A percentile compares a stretch with the other conserved stretches of the same genome.
These are phyloP conservation scores for Drosophila niveifrons DNA, from an alignment of 2,888 invertebrate species.

Conservation along the genomic window DNA sequence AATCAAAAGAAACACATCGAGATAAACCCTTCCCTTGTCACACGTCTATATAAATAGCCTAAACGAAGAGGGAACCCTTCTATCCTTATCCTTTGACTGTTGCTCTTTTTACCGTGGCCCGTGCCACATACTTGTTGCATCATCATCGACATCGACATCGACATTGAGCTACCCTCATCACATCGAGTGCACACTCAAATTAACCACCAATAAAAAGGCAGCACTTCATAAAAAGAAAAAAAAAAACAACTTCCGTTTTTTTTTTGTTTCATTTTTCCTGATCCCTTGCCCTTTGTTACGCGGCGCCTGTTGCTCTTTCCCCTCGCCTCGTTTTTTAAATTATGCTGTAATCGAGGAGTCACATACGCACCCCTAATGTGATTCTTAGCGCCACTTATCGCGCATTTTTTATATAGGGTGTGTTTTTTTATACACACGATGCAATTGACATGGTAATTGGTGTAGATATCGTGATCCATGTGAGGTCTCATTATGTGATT, in stretches of 20 bases:
- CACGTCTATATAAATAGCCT: slow-evolving; percentile 56
- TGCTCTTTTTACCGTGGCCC: slow-evolving; percentile 18
- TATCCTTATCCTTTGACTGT: slow-evolving; percentile 32
- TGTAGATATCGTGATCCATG: slow-evolving; percentile 38
- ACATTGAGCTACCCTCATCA: slow-evolving; percentile 73
- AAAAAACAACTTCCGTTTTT: slow-evolving; percentile 78
- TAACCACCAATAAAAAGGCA: slow-evolving; percentile 83
- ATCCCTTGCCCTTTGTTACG: slow-evolving; percentile 28
- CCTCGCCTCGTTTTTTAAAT: slow-evolving; percentile 65
- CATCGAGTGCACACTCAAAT: slow-evolving; percentile 72
- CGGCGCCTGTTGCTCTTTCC: slow-evolving; percentile 60
- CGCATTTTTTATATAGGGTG: slow-evolving; percentile 59
- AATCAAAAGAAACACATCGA: slow-evolving; percentile 44
- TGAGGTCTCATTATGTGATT: slow-evolving; percentile 60
- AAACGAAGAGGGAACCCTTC: slow-evolving; percentile 56
- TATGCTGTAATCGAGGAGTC: slow-evolving; percentile 76
- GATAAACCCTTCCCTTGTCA: slow-evolving; percentile 47
- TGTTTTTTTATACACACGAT: slow-evolving; percentile 52
- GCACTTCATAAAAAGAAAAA: slow-evolving; percentile 75
- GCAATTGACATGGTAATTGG: slow-evolving; percentile 65
- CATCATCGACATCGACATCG: slow-evolving; percentile 44
- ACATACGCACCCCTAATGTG: slow-evolving; percentile 77
- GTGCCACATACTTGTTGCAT: slow-evolving; percentile 62
- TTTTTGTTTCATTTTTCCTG: slow-evolving; percentile 25
- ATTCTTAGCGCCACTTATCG: slow-evolving; percentile 81